These are phyloP conservation scores for Lasiurus cinereus DNA, from an alignment of 2,113 vertebrate genomes.

Conservation along the genomic window DNA sequence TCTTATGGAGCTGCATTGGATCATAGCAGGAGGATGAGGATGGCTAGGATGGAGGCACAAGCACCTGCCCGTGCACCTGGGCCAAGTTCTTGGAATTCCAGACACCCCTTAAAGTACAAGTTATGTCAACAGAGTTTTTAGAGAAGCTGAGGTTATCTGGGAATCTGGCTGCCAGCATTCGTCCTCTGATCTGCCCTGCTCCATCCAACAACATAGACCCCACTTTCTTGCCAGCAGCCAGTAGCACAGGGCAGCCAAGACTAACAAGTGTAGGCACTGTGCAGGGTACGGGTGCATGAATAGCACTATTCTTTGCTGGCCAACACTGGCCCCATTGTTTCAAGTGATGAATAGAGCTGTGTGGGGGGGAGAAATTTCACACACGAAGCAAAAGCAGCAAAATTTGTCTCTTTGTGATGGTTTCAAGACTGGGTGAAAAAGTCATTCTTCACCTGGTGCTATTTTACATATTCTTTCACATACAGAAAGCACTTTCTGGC, in stretches of 20 bases:
- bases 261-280: constrained; percentile 71
- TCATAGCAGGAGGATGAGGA: background rate
- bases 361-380: constrained; percentile 49
- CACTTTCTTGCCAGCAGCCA: constrained; percentile 74
- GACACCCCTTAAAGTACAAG: constrained; percentile 57
- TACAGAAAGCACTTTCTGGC: constrained; percentile 65
- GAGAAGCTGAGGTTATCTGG: constrained; percentile 79
- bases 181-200: constrained; percentile 73
- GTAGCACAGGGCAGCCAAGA: constrained; percentile 13
- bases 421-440: constrained; percentile 80
- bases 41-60: background rate
- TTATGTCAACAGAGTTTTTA: constrained; percentile 74
- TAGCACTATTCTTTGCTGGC: constrained; percentile 62
- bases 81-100: constrained; percentile 69
- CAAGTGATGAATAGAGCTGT: constrained; percentile 68
- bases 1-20: background rate
- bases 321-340: constrained; percentile 68
- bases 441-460: constrained; percentile 80
- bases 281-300: constrained; percentile 68
- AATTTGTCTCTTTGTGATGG: constrained; percentile 81
- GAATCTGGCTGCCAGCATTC: constrained; percentile 76
- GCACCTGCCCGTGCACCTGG: constrained; percentile 73
- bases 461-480: constrained; percentile 82
- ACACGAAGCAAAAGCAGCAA: constrained; percentile 68
- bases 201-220: constrained; percentile 64